A percentile compares a stretch with the other conserved stretches of the same genome.
Conservation (phyloP, 2,113 vertebrate species). For the Rousettus leschenaultii region DNA sequence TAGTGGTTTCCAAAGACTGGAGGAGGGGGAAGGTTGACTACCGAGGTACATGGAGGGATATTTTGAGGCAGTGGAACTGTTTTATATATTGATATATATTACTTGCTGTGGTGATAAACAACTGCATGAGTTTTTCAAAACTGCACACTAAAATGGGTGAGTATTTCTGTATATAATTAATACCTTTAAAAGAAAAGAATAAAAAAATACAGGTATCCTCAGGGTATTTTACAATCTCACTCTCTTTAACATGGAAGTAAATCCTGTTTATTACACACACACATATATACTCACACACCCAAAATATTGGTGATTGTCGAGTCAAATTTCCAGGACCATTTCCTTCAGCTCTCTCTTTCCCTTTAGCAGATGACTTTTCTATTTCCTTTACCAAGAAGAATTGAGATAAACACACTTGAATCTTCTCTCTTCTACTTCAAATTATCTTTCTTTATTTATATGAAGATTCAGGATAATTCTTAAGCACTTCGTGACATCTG, state of each 20-base stretch:
- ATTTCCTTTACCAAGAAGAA: slow-evolving; percentile 12
- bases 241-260: background rate
- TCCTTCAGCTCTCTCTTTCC: background rate
- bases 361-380: background rate
- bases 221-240: background rate
- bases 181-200: background rate
- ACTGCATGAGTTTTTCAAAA: background rate
- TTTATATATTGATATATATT: background rate
- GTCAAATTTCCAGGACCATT: background rate
- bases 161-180: background rate
- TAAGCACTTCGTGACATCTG: background rate
- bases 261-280: background rate
- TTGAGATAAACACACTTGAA: background rate
- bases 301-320: background rate
- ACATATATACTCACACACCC: background rate
- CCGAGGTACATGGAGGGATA: background rate
- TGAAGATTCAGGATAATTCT: background rate
- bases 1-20: background rate
- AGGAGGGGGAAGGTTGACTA: background rate
- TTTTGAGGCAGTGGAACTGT: background rate
- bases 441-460: background rate
- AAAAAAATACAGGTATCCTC: background rate
- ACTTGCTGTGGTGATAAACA: background rate
- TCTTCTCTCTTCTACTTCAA: background rate
- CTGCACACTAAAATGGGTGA: background rate